Percentiles rank a stretch among this genome's conserved stretches.
These are phyloP conservation scores for Lasaia peninsularis DNA, from an alignment of 1,140 invertebrate genomes.

Conservation along the genomic window DNA sequence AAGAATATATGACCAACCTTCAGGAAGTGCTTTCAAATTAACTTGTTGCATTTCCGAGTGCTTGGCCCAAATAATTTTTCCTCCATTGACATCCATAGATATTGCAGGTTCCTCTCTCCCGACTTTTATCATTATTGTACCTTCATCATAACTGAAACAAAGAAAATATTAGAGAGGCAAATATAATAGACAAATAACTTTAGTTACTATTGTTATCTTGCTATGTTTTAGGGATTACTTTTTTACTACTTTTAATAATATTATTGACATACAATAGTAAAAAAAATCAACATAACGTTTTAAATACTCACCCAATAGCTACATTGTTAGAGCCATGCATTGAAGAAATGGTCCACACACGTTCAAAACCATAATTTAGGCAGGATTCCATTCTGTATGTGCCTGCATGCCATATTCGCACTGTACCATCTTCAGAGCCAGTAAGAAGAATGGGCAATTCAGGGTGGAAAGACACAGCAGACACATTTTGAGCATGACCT, in stretches of 20 bases:
- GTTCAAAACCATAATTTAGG: conserved; percentile 97
- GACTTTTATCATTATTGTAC: conserved; percentile 97
- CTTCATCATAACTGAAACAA: conserved; percentile 91
- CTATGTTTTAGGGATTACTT: no score
- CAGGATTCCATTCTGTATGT: conserved; percentile 98
- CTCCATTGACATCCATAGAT: conserved; percentile 98
- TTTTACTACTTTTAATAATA: no score
- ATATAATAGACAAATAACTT: background rate
- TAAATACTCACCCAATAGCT: conserved; percentile 85
- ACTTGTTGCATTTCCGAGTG: conserved; percentile 99
- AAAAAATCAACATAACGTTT: background rate
- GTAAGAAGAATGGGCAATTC: conserved; percentile 98
- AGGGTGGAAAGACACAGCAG: conserved; percentile 95
- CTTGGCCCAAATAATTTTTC: conserved; percentile 99
- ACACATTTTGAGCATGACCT: conserved; percentile 96
- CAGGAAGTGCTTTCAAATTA: conserved; percentile 91
- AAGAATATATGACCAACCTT: conserved; percentile 81
- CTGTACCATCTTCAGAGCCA: conserved; percentile 97
- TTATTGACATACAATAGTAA: no score
- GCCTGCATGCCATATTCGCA: conserved; percentile 98
- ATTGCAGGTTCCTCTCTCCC: conserved; percentile 99
- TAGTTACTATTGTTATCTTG: background rate
- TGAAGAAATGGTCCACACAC: conserved; percentile 98
- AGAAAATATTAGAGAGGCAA: conserved; percentile 3
- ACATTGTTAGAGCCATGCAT: conserved; percentile 98